Percentiles rank a stretch among this genome's conserved stretches.
Conservation (phyloP, 2,888 invertebrate genomes). For the Eudasyphora cyanicolor region DNA sequence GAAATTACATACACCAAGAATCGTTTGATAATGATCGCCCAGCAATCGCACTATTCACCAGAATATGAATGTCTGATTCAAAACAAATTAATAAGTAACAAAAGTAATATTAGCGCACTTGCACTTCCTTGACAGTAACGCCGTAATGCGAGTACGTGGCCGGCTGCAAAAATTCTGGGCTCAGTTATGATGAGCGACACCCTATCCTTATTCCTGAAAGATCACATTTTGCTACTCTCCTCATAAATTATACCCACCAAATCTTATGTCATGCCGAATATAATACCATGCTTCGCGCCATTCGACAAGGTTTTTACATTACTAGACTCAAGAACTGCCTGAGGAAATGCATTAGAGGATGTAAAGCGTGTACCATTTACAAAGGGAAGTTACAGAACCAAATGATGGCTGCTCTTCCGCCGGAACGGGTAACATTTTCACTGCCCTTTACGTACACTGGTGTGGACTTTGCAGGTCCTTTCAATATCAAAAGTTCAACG, state of each 20-base stretch:
- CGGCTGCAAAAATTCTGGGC: too few species aligned
- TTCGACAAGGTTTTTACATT: neutral
- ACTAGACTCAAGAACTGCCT: neutral
- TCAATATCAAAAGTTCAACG: slow-evolving; percentile 1
- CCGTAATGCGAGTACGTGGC: too few species aligned
- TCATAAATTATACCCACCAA: neutral
- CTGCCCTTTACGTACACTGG: neutral
- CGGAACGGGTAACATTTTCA: neutral
- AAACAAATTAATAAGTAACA: too few species aligned
- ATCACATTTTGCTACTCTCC: neutral
- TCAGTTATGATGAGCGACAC: neutral
- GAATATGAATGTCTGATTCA: too few species aligned
- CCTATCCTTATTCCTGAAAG: too few species aligned
- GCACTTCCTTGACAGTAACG: too few species aligned
- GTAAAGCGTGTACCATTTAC: neutral
- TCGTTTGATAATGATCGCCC: too few species aligned
- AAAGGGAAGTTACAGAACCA: neutral
- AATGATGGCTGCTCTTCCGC: neutral
- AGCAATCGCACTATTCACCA: too few species aligned
- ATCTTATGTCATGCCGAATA: neutral
- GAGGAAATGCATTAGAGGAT: neutral
- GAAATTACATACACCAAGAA: too few species aligned
- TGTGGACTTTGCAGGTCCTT: slow-evolving; percentile 15
- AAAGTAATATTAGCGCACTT: too few species aligned
- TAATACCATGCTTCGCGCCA: neutral